Percentiles rank a stretch among this genome's conserved stretches.
phyloP scores from a whole-genome alignment of 1,140 invertebrate genomes.

The Macrobrachium nipponense region DNA sequence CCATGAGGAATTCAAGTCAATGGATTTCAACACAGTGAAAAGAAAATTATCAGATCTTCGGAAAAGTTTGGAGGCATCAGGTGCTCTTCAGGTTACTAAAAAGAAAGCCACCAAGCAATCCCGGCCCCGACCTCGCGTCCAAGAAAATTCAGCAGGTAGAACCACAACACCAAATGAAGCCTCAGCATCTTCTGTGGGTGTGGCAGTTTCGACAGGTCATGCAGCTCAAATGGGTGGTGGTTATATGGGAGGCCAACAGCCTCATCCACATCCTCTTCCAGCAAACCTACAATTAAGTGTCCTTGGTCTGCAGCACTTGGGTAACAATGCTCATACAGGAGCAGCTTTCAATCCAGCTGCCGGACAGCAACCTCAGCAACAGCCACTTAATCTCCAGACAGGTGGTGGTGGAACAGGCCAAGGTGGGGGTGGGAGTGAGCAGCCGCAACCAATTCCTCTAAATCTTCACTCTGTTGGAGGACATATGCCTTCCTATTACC shows the following conservation, averaged over 20 bases:
- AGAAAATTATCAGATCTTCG: slow-evolving; percentile 62
- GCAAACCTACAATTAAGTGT: slow-evolving; percentile 49
- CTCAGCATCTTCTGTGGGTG: slow-evolving; percentile 2
- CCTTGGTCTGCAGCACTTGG: slow-evolving; percentile 43
- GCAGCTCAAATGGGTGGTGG: slow-evolving; percentile 38
- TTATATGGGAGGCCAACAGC: slow-evolving; percentile 42
- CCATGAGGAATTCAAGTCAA: slow-evolving; percentile 66
- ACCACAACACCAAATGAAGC: neutral
- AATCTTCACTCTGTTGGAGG: slow-evolving; percentile 48
- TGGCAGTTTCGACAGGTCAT: slow-evolving; percentile 27
- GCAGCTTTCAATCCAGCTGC: slow-evolving; percentile 39
- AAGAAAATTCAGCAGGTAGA: slow-evolving; percentile 22
- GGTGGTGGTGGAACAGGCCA: slow-evolving; percentile 14
- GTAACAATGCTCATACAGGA: slow-evolving; percentile 39
- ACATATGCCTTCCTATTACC: slow-evolving; percentile 53
- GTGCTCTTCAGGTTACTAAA: slow-evolving; percentile 42
- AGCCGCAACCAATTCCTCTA: slow-evolving; percentile 38
- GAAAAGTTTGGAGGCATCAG: slow-evolving; percentile 45
- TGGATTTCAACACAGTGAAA: slow-evolving; percentile 65
- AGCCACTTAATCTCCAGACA: slow-evolving; percentile 33
- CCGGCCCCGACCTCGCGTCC: slow-evolving; percentile 21
- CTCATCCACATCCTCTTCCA: slow-evolving; percentile 14
- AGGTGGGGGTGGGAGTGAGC: slow-evolving; percentile 2
- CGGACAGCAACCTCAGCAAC: slow-evolving; percentile 37
- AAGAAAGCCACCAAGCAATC: slow-evolving; percentile 36